phyloP scores from a whole-genome alignment of 2,888 invertebrate genomes.

The Rhingia rostrata region DNA sequence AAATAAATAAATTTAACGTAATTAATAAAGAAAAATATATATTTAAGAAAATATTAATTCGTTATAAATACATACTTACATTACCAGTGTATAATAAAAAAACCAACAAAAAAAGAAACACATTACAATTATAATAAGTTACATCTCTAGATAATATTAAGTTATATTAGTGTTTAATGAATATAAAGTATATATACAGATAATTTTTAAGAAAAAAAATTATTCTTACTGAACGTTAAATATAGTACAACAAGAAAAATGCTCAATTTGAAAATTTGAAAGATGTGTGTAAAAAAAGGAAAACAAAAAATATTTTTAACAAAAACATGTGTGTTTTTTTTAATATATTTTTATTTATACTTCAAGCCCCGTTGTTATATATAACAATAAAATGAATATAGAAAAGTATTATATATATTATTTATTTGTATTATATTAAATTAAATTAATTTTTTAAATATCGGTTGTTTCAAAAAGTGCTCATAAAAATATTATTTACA shows the following conservation, averaged over 20 bases:
- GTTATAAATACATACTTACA: constrained; percentile 1
- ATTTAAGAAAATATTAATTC: constrained; percentile 13
- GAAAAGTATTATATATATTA: constrained; percentile 24
- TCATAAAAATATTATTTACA: constrained; percentile 46
- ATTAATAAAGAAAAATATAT: background rate
- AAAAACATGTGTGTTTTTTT: background rate
- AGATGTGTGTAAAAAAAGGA: constrained; percentile 13
- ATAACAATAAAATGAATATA: constrained; percentile 7
- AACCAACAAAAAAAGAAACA: background rate
- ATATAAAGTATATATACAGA: constrained; percentile 8
- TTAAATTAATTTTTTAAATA: constrained; percentile 12
- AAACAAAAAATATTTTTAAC: background rate
- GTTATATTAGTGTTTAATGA: constrained; percentile 36
- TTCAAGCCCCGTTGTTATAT: constrained; percentile 13
- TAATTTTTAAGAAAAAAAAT: constrained; percentile 37
- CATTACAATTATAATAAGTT: background rate
- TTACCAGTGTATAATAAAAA: constrained; percentile 23
- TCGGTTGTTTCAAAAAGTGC: constrained; percentile 45
- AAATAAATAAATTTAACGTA: background rate
- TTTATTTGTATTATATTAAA: constrained; percentile 37
- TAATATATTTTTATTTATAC: constrained; percentile 6
- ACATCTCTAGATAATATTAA: constrained; percentile 21
- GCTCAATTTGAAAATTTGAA: constrained; percentile 61
- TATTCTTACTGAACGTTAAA: constrained; percentile 47
- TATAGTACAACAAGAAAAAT: constrained; percentile 66